Evolutionary conservation across 2,797 vertebrate species (phyloP), one percentile per base, ranked within the genome.

Genomic region (Etheostoma perlongum): DNA sequence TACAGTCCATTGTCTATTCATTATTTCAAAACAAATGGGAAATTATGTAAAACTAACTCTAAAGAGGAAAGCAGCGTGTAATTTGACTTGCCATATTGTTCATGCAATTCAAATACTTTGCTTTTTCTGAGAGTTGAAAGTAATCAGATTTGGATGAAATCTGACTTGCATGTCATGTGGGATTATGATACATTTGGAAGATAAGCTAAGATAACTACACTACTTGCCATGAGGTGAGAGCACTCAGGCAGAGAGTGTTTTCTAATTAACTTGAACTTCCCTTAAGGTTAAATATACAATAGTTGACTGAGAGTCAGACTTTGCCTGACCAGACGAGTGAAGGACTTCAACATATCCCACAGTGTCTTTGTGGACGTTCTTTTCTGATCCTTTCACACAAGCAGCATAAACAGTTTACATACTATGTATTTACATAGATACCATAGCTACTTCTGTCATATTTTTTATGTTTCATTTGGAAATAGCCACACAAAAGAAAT

Each of bases 1-100:
- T 94, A 93, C 94, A 93, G 90, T 86, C 92, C 90, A 94, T 95
- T 95, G 93, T 95, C 94, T 95, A 96, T 96, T 96, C 94, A 95
- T 95, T 94, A 95, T 95, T 95, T 94, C 92, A 92, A 92, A 93
- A 91, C 81, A 85, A 94, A 95, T 92, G 84, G 87, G 85, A 92
- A 95, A 95, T 95, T 95, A 96, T 95, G 94, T 94, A 92, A 95
- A 95, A 94, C 88, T 93, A 93, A 91, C 93, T 95, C 94, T 92
- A 93, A 95, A 95, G 94, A 94, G 93, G 92, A 92, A 92, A 90
- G 89, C 88, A 85, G 89, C 86, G 86, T 94, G 94, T 95, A 95
- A 96, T 95, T 89, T 91, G 93, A 94, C 92, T 93, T 95, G 95
- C 93, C 94, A 95, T 92, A 90, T 93, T 93, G 93, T 95, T 95